These are phyloP conservation scores for Glaucopsyche alexis DNA, from an alignment of 2,888 invertebrate species.

Conservation along the genomic window DNA sequence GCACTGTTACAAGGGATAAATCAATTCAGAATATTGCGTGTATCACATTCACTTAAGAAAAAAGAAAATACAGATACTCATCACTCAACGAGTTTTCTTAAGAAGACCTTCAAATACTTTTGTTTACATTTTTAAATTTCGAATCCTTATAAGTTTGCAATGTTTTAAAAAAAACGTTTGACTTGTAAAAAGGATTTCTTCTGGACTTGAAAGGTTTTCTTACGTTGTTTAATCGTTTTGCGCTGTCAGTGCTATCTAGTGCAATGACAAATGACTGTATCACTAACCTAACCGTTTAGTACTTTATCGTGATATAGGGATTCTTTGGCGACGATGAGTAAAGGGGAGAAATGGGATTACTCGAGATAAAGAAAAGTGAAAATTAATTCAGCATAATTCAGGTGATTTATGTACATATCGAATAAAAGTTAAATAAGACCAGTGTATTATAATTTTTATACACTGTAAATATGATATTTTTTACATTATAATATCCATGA, in stretches of 20 bases:
- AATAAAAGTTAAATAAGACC: too few relatives aligned
- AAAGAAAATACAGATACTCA: slow-evolving; percentile 42
- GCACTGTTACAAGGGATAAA: slow-evolving; percentile 21
- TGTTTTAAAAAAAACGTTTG: neutral
- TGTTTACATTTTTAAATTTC: slow-evolving; percentile 28
- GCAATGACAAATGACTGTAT: neutral
- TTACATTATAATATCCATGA: too few relatives aligned
- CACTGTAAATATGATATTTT: too few relatives aligned
- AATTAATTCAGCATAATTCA: neutral
- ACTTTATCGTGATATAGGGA: neutral
- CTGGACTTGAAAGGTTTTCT: neutral
- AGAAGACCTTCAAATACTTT: slow-evolving; percentile 29
- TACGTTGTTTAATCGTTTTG: neutral
- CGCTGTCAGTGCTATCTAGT: neutral
- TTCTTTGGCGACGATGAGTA: neutral
- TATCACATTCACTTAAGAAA: slow-evolving; percentile 59
- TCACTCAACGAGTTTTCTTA: neutral
- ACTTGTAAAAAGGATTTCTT: neutral
- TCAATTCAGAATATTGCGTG: slow-evolving; percentile 40
- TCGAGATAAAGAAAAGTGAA: neutral
- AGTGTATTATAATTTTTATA: too few relatives aligned
- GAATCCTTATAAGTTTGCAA: neutral
- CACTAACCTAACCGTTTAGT: neutral
- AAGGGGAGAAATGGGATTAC: neutral
- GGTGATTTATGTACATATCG: too few relatives aligned